A percentile compares a stretch with the other conserved stretches of the same genome.
Evolutionary conservation across 2,797 vertebrate species (phyloP).

Genomic region (Erithacus rubecula): DNA sequence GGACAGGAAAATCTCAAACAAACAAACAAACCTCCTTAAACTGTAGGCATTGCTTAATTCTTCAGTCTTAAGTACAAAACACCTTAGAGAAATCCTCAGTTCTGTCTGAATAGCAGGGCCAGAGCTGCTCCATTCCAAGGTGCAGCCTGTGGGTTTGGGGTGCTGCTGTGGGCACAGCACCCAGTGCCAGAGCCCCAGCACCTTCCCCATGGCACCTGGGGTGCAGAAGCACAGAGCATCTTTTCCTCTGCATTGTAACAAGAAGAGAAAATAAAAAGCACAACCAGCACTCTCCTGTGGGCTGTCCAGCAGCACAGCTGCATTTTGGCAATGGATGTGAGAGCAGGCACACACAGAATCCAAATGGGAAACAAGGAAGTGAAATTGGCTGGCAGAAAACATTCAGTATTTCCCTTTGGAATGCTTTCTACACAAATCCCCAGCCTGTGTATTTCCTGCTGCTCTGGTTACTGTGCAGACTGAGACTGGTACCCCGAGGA

Average conservation of each 20-base stretch:
- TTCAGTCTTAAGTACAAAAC: background rate
- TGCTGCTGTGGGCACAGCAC: background rate
- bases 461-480: background rate
- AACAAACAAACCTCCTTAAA: conserved; percentile 10
- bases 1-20: conserved; percentile 27
- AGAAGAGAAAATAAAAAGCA: background rate
- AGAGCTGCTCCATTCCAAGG: background rate
- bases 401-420: background rate
- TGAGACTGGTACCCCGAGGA: too few relatives aligned
- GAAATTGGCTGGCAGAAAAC: background rate
- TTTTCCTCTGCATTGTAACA: background rate
- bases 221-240: background rate
- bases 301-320: background rate
- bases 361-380: background rate
- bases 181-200: accelerated
- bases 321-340: background rate
- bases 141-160: background rate
- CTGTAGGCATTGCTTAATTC: background rate
- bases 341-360: background rate
- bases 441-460: background rate
- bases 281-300: background rate
- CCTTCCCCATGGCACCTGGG: accelerated
- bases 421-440: background rate
- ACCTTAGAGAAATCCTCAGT: background rate
- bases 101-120: background rate